Evolutionary conservation across 2,113 vertebrate species (phyloP), one percentile per base, ranked within the genome.

Genomic region (Alosa alosa): DNA sequence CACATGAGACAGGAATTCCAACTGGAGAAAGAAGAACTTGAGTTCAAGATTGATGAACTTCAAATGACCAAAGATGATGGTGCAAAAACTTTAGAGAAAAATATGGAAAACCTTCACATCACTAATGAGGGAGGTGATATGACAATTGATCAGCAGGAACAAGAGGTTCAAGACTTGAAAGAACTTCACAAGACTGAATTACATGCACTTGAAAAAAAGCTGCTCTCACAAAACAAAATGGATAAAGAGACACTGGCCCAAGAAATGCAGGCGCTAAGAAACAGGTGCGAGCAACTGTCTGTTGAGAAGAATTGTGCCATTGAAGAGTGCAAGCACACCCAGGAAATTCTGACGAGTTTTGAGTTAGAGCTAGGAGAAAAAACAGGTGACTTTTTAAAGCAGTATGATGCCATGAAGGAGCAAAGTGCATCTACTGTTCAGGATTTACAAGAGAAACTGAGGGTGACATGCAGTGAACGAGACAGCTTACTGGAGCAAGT

Each of bases 1-100:
- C 95, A 90, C 47, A 46, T 92, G 84, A 97, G 94, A 87, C 96
- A 97, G 87, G 98, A 99, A 55, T 97, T 97, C 87, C 96, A 97
- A 84, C 93, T 95, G 83, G 98, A 99, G 88, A 94, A 93, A 82
- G 98, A 99, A 90, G 98, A 99, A 84, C 92, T 99, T 81, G 98
- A 99, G 81, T 99, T 99, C 89, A 99, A 98, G 93, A 96, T 99
- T 86, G 96, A 99, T 89, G 98, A 99, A 91, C 88, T 99, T 44
- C 96, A 98, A 84, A 94, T 98, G 93, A 92, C 86, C 88, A 96
- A 95, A 88, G 98, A 99, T 86, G 96, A 96, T 22, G 92, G 93
- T 8, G 90, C 93, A 41, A 92, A 82, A 89, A 57, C 91, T 81
- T 93, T 93, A 0, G 94, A 95, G 89, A 96, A 95, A 90, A 86